These are phyloP conservation scores for Drosophila bocqueti DNA, from an alignment of 1,140 invertebrate genomes.

Conservation along the genomic window DNA sequence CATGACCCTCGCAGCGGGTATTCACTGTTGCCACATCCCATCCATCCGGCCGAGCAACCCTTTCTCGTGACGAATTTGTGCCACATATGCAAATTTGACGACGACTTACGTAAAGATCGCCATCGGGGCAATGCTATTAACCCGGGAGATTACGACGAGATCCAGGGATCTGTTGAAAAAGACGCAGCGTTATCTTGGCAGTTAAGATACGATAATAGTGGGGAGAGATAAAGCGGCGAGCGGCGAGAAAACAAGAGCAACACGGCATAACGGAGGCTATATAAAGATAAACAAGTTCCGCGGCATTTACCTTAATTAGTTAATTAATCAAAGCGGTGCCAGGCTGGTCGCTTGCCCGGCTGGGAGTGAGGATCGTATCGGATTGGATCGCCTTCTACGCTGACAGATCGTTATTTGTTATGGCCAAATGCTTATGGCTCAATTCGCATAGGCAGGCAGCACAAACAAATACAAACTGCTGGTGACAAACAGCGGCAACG, in stretches of 20 bases:
- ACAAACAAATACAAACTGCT: constrained; percentile 35
- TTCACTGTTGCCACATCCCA: constrained; percentile 34
- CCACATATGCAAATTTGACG: constrained; percentile 67
- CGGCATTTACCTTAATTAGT: constrained; percentile 54
- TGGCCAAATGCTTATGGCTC: constrained; percentile 65
- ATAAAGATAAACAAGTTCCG: constrained; percentile 51
- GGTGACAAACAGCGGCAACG: constrained; percentile 52
- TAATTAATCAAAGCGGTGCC: constrained; percentile 55
- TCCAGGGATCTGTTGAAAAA: constrained; percentile 34
- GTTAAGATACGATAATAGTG: constrained; percentile 55
- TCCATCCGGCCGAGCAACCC: background rate
- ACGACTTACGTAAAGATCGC: constrained; percentile 59
- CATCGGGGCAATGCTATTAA: constrained; percentile 51
- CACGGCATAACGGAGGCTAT: constrained; percentile 28
- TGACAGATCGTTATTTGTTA: constrained; percentile 64
- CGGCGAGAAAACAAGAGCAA: constrained; percentile 19
- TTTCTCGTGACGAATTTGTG: constrained; percentile 59
- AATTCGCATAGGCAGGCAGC: constrained; percentile 47
- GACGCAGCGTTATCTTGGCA: constrained; percentile 65
- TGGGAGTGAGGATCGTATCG: constrained; percentile 5
- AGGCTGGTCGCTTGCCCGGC: constrained; percentile 8
- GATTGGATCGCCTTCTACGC: constrained; percentile 45
- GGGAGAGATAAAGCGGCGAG: constrained; percentile 30
- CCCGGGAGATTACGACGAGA: constrained; percentile 27
- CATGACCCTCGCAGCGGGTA: constrained; percentile 39